phyloP scores from a whole-genome alignment of 2,113 vertebrate genomes.

The Eurypyga helias region DNA sequence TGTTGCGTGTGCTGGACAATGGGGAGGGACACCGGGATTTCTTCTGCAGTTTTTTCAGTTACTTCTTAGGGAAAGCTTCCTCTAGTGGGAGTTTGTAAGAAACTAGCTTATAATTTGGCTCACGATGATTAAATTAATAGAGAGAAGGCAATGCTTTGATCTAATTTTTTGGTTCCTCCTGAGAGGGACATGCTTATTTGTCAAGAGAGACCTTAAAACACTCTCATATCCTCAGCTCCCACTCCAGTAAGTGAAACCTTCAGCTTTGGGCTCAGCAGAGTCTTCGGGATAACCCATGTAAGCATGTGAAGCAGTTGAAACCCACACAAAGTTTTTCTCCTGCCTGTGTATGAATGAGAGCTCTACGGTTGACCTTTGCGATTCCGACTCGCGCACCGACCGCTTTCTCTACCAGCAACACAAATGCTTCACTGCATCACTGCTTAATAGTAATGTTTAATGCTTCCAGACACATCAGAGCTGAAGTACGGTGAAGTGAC shows the following conservation, averaged over 20 bases:
- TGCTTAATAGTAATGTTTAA: neutral
- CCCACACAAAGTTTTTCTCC: neutral
- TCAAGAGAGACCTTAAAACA: neutral
- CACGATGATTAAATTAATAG: neutral
- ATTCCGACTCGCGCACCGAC: neutral
- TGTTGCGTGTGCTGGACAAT: neutral
- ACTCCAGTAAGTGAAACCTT: neutral
- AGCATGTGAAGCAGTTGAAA: neutral
- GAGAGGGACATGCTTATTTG: neutral
- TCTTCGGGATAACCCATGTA: neutral
- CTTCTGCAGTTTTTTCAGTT: neutral
- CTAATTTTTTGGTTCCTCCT: neutral
- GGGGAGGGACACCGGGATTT: neutral
- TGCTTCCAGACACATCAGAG: slow-evolving; percentile 1
- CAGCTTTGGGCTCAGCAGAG: neutral
- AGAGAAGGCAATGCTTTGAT: neutral
- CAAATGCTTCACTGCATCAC: neutral
- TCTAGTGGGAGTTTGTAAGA: neutral
- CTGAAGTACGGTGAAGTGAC: neutral
- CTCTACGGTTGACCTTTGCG: neutral
- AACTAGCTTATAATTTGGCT: neutral
- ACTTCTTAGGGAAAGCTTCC: neutral
- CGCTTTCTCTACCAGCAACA: rapidly evolving
- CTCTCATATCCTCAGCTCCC: neutral
- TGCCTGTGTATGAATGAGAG: neutral